Evolutionary conservation across 2,888 invertebrate species (phyloP), one percentile per base, ranked within the genome.

Genomic region (Danaus chrysippus): DNA sequence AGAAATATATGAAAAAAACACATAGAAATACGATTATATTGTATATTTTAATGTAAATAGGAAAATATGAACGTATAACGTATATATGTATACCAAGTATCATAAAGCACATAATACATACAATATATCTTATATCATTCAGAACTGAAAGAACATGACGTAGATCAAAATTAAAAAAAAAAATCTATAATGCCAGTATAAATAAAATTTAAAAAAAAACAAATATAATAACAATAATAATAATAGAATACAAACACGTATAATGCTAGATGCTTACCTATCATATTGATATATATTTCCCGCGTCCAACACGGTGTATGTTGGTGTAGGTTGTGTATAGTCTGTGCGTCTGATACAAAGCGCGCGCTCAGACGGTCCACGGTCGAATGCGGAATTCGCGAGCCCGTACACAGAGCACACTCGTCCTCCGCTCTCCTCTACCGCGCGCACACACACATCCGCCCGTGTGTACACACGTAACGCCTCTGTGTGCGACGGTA

Each of bases 291-390:
- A 76, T 74, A 69, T 71, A 76, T 70, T 71, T 72, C 72, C 75
- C 74, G 71, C 73, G 73, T 79, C 76, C 86, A 91, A 90, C 85
- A 81, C 79, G 78, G 84, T 83, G 78, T 80, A 79, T 91, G 90
- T 91, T 91, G 90, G 78, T 79, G 89, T 91, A 91, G 91, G 91
- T 91, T 91, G 82, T 80, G 87, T 76, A 81, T 78, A 76, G 77
- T 73, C 73, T 72, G 67, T 67, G 71, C 71, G 72, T 71, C 71
- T 67, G 61, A 73, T 68, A 74, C 77, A 76, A 34, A 75, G 76
- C 84, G 82, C 78, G 77, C 83, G 72, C 83, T 76, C 76, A 79
- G 83, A 76, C 85, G 78, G 82, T 81, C 83, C 76, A 76, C 80
- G 82, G 81, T 76, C 83, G 87, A 90, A 89, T 91, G 90, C 84